Percentiles rank a stretch among this genome's conserved stretches.
Conservation (phyloP, 53 echinoderm and acorn worm genomes). For the Holothuria scabra region DNA sequence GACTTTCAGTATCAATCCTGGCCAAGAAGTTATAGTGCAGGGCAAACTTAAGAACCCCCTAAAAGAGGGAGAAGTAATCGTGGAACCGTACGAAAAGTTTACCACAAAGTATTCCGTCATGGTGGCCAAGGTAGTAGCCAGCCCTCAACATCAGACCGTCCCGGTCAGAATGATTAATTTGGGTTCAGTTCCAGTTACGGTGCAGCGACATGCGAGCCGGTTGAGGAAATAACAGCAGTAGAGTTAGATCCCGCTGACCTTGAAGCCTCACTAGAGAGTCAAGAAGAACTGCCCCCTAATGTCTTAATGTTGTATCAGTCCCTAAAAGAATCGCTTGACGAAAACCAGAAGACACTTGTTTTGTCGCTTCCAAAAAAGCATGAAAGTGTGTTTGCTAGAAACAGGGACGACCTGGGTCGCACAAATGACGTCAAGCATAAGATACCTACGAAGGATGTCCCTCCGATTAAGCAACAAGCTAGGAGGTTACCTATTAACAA, state of each 20-base stretch:
- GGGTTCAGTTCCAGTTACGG: constrained; percentile 1
- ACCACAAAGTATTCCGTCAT: neutral
- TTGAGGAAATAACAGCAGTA: neutral
- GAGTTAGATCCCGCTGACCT: neutral
- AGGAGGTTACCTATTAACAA: neutral
- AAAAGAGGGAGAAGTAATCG: neutral
- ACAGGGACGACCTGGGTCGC: constrained; percentile 5
- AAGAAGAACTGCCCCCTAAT: neutral
- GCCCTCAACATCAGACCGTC: neutral
- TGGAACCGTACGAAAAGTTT: constrained; percentile 12
- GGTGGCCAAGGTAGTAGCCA: constrained; percentile 27
- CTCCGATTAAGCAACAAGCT: constrained; percentile 20
- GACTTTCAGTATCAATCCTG: neutral
- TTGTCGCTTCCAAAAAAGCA: constrained; percentile 8
- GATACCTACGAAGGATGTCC: neutral
- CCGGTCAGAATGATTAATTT: constrained; percentile 27
- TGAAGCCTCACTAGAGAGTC: too few relatives aligned
- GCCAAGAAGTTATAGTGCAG: neutral
- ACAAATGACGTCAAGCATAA: constrained; percentile 28
- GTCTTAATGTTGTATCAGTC: neutral
- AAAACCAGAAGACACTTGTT: constrained; percentile 4
- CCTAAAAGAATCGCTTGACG: neutral
- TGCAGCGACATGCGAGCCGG: constrained; percentile 25
- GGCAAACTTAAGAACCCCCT: neutral
- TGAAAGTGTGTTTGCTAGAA: neutral